Conservation (phyloP, 2,797 vertebrate species). For the Smutsia gigantea region DNA sequence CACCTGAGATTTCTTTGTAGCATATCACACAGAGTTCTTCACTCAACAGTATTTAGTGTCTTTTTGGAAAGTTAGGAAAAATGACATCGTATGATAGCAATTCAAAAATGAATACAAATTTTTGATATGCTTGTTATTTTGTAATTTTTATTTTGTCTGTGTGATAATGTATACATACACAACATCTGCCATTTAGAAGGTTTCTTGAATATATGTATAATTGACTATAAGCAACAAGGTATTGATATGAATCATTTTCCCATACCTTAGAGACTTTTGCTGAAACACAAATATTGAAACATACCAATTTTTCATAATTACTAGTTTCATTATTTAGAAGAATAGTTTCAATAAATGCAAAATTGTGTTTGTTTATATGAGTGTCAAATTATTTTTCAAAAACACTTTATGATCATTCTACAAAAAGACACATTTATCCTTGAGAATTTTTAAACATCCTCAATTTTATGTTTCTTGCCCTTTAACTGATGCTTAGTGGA, state of each 20-base stretch:
- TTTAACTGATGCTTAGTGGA: neutral
- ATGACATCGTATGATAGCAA: neutral
- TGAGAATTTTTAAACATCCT: neutral
- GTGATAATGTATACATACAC: neutral
- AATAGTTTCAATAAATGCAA: neutral
- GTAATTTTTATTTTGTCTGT: slow-evolving; percentile 11
- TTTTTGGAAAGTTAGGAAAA: slow-evolving; percentile 24
- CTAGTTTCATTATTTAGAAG: slow-evolving; percentile 35
- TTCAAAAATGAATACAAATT: neutral
- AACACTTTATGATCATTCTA: neutral
- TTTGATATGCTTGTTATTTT: slow-evolving; percentile 49
- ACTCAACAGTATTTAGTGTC: neutral
- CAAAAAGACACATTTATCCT: neutral
- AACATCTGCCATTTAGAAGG: neutral
- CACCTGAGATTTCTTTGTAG: neutral
- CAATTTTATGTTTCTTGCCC: neutral
- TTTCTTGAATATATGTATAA: neutral
- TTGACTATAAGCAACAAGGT: slow-evolving; percentile 25
- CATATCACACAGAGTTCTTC: neutral
- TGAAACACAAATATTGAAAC: neutral
- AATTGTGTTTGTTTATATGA: slow-evolving; percentile 18
- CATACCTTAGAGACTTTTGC: neutral
- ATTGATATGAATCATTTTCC: neutral
- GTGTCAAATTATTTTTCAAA: neutral
- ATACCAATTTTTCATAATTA: neutral